Evolutionary conservation across 2,797 vertebrate species (phyloP).

Genomic region (Sus cebifrons): DNA sequence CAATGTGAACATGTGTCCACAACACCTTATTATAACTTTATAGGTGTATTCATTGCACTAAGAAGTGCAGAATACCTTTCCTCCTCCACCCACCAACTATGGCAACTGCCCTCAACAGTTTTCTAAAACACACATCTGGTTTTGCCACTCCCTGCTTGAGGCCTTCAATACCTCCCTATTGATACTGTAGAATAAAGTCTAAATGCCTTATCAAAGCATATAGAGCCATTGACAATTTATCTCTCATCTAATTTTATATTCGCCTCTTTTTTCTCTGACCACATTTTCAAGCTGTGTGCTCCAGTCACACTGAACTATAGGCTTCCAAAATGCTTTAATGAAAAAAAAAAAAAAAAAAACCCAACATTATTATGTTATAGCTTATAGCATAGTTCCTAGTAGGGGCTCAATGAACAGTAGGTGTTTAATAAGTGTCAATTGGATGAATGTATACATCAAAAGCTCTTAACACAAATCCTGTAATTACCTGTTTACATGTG

Average conservation of each 20-base stretch:
- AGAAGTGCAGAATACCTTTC: neutral
- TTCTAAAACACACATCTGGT: neutral
- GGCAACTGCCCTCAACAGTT: neutral
- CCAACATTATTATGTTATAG: neutral
- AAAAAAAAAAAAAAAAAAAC: neutral
- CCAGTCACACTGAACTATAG: neutral
- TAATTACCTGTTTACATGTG: neutral
- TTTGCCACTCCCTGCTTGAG: neutral
- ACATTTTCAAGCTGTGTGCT: neutral
- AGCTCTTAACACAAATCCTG: neutral
- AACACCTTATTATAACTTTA: neutral
- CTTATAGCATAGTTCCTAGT: neutral
- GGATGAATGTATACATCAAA: slow-evolving; percentile 26
- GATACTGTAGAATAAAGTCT: slow-evolving; percentile 47
- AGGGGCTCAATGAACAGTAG: neutral
- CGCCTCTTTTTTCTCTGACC: neutral
- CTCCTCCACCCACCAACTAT: neutral
- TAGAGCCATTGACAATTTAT: slow-evolving; percentile 6
- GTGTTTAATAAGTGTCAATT: neutral
- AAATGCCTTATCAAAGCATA: slow-evolving; percentile 37
- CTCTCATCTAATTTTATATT: slow-evolving; percentile 34
- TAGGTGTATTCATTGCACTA: neutral
- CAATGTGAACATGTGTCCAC: neutral
- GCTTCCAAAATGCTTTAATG: neutral
- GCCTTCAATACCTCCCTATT: slow-evolving; percentile 33